A percentile compares a stretch with the other conserved stretches of the same genome.
Evolutionary conservation across 2,888 invertebrate genomes (phyloP).

Genomic region (Priocnemis perturbator): DNA sequence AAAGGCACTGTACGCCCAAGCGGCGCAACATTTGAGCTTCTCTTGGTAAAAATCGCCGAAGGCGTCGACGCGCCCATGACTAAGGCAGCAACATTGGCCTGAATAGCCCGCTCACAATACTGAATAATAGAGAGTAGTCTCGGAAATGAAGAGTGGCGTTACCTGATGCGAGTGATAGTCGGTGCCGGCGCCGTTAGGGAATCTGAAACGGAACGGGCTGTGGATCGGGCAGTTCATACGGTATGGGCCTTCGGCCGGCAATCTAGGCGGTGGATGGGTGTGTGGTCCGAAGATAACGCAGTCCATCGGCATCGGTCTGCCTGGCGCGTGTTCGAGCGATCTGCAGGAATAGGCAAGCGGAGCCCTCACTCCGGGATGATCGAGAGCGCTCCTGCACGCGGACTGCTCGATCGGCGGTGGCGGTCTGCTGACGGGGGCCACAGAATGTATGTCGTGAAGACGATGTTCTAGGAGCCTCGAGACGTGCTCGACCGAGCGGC

Average conservation of each 20-base stretch:
- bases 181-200: slow-evolving; percentile 76
- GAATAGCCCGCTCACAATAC: too few species aligned
- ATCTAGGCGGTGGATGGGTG: slow-evolving; percentile 77
- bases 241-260: slow-evolving; percentile 76
- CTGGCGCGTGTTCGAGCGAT: slow-evolving; percentile 74
- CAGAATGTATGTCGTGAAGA: slow-evolving; percentile 60
- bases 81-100: too few species aligned
- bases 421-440: slow-evolving; percentile 35
- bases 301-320: slow-evolving; percentile 75
- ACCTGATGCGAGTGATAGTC: slow-evolving; percentile 77
- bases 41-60: too few species aligned
- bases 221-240: slow-evolving; percentile 83
- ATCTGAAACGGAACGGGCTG: slow-evolving; percentile 83
- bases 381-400: slow-evolving; percentile 57
- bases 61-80: too few species aligned
- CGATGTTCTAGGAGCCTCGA: slow-evolving; percentile 67
- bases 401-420: slow-evolving; percentile 51
- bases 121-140: too few species aligned
- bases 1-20: not conserved
- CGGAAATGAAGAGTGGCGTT: slow-evolving; percentile 28
- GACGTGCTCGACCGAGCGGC: slow-evolving; percentile 70
- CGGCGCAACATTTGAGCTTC: too few species aligned
- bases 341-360: slow-evolving; percentile 69
- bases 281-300: slow-evolving; percentile 75
- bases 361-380: slow-evolving; percentile 56